Conservation (phyloP, 2,888 invertebrate genomes). For the Melanostoma mellinum region DNA sequence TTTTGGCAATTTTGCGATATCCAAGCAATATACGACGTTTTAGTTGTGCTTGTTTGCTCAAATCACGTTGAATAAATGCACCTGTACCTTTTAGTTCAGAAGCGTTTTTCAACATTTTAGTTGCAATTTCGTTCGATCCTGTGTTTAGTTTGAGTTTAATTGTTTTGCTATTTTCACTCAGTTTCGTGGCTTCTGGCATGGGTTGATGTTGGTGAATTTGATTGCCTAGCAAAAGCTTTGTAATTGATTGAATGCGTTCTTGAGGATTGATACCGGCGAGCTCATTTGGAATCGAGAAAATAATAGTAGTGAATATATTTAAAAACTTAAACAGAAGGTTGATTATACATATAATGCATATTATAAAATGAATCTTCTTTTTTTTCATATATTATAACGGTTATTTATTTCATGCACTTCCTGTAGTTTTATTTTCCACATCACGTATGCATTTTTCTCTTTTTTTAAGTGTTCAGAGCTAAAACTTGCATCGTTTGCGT, state of each 20-base stretch:
- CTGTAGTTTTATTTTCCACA: no score
- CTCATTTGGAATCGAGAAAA: constrained; percentile 2
- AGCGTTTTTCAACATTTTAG: no score
- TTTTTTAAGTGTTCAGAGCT: no score
- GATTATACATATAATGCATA: no score
- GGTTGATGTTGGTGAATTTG: not conserved
- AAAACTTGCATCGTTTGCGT: no score
- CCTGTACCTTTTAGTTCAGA: not conserved
- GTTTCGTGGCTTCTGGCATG: constrained; percentile 10
- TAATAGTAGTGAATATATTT: no score
- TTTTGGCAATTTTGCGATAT: constrained; percentile 1
- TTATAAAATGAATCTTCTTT: no score
- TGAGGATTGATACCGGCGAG: not conserved
- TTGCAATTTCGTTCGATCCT: no score
- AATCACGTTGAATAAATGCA: constrained; percentile 3
- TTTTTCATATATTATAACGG: no score
- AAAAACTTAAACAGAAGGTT: no score
- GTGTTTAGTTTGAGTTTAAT: constrained; percentile 7
- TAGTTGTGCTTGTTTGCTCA: constrained; percentile 4
- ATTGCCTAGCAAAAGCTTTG: constrained; percentile 15
- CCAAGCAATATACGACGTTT: not conserved
- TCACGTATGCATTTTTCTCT: no score
- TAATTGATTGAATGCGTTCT: constrained; percentile 1
- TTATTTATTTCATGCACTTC: no score
- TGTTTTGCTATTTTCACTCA: constrained; percentile 11